A percentile compares a stretch with the other conserved stretches of the same genome.
Evolutionary conservation across 2,113 vertebrate genomes (phyloP).

Genomic region (Toxotes chatareus): DNA sequence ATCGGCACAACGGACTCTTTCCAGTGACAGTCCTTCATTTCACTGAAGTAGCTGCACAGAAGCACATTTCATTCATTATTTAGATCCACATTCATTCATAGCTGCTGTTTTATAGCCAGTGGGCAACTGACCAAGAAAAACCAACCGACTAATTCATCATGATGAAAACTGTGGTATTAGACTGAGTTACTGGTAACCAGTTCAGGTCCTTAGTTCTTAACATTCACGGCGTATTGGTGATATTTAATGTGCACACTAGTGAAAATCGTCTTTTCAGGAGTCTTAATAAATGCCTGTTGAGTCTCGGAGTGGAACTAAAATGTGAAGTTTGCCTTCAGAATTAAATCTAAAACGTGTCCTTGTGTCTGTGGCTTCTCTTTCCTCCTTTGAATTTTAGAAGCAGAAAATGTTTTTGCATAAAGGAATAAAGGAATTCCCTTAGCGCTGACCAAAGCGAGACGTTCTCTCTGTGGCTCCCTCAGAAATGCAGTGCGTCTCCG

Average conservation of each 20-base stretch:
- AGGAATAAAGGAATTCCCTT: conserved; percentile 61
- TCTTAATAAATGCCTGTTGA: not conserved
- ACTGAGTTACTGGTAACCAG: not conserved
- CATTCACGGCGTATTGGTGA: not conserved
- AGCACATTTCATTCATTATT: not conserved
- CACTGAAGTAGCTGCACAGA: not conserved
- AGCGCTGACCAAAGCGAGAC: conserved; percentile 45
- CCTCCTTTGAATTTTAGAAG: conserved; percentile 3
- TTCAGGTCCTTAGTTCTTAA: not conserved
- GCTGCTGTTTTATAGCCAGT: not conserved
- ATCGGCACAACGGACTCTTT: not conserved
- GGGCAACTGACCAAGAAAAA: not conserved
- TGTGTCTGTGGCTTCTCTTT: not conserved
- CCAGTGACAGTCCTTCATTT: not conserved
- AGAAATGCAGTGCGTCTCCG: conserved; percentile 24
- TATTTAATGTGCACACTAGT: not conserved
- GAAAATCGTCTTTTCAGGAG: not conserved
- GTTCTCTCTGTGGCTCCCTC: conserved; percentile 15
- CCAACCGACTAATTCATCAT: too few species aligned
- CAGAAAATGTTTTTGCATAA: conserved; percentile 35
- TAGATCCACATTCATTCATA: not conserved
- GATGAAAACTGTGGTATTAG: too few species aligned
- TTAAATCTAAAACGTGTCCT: conserved; percentile 6
- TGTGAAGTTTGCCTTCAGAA: not conserved
- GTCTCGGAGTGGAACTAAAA: not conserved